A percentile compares a stretch with the other conserved stretches of the same genome.
Evolutionary conservation across 1,140 invertebrate genomes (phyloP).

Genomic region (Drosophila bocqueti): DNA sequence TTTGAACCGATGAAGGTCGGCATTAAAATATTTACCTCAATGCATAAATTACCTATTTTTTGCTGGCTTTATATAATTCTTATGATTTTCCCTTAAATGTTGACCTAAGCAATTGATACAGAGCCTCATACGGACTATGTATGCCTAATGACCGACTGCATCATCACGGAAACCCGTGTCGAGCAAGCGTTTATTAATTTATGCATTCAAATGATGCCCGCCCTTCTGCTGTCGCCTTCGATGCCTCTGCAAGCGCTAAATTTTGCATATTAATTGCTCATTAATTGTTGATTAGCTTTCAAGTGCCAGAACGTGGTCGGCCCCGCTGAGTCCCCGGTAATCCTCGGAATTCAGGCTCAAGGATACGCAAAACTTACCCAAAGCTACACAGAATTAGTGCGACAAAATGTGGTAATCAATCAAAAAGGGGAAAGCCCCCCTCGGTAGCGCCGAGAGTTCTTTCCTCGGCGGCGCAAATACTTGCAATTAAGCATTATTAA

Average conservation of each 20-base stretch:
- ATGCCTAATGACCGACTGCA: conserved; percentile 28
- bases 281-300: conserved; percentile 81
- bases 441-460: conserved; percentile 26
- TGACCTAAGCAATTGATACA: conserved; percentile 18
- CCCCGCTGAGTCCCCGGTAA: conserved; percentile 38
- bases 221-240: neutral
- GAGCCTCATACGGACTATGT: conserved; percentile 2
- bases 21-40: neutral
- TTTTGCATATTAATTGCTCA: conserved; percentile 84
- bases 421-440: conserved; percentile 45
- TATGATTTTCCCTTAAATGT: conserved; percentile 7
- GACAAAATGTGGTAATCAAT: conserved; percentile 83
- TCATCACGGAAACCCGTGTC: conserved; percentile 1
- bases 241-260: conserved; percentile 28
- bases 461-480: conserved; percentile 60
- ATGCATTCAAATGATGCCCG: conserved; percentile 63
- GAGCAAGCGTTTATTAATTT: conserved; percentile 58
- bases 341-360: conserved; percentile 58
- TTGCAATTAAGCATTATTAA: conserved; percentile 83
- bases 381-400: conserved; percentile 58
- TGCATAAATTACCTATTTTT: neutral
- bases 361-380: conserved; percentile 70
- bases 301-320: conserved; percentile 47
- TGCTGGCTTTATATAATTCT: neutral
- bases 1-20: neutral